Percentiles rank a stretch among this genome's conserved stretches.
These are phyloP conservation scores for Myotis davidii DNA, from an alignment of 2,113 vertebrate genomes.

Conservation along the genomic window DNA sequence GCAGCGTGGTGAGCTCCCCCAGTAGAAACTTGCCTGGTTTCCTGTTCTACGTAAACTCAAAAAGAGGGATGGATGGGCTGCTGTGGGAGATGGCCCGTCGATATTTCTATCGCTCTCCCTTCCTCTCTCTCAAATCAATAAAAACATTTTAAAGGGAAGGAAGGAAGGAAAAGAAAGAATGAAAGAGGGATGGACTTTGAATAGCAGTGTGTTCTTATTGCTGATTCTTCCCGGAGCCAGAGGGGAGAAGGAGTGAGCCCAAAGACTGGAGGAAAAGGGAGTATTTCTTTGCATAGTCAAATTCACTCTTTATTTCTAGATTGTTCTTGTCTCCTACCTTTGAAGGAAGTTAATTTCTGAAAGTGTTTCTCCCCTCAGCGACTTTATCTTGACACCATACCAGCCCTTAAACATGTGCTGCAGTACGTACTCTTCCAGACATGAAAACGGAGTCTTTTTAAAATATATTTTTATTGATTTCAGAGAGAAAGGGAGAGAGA, in stretches of 20 bases:
- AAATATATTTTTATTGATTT: too few relatives aligned
- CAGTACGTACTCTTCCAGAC: background rate
- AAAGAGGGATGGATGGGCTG: background rate
- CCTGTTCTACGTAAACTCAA: background rate
- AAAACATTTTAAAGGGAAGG: too few relatives aligned
- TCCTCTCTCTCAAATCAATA: too few relatives aligned
- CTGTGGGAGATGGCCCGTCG: too few relatives aligned
- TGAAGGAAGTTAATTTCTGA: background rate
- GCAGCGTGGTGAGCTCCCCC: constrained; percentile 83
- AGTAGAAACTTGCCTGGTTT: background rate
- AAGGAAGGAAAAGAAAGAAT: too few relatives aligned
- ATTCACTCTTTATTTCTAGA: background rate
- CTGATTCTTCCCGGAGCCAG: constrained; percentile 14
- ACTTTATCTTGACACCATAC: constrained; percentile 9
- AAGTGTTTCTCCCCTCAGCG: background rate
- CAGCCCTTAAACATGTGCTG: background rate
- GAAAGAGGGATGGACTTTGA: background rate
- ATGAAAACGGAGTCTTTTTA: background rate
- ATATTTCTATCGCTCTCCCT: too few relatives aligned
- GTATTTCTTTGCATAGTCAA: background rate
- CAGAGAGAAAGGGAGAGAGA: too few relatives aligned
- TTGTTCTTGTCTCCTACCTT: background rate
- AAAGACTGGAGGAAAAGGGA: background rate
- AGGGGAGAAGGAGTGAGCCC: background rate
- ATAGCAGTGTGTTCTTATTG: background rate